phyloP scores from a whole-genome alignment of 2,797 vertebrate species.

The Phylloscopus collybita region DNA sequence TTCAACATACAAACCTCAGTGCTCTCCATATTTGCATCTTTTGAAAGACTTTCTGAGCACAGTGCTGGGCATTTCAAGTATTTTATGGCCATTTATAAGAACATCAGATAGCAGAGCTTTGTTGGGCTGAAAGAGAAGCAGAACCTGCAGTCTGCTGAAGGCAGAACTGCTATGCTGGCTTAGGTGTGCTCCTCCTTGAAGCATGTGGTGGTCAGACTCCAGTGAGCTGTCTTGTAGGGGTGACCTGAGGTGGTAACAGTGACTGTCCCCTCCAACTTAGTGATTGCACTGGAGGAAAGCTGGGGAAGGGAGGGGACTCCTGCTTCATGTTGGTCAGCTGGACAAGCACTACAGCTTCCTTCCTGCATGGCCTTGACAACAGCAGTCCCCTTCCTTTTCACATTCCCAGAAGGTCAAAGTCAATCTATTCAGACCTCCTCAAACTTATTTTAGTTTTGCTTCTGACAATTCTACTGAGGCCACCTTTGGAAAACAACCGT shows the following conservation, averaged over 20 bases:
- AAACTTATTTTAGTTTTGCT: background rate
- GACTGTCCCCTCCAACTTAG: background rate
- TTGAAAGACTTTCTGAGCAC: background rate
- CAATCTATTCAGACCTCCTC: background rate
- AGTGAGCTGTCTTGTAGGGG: background rate
- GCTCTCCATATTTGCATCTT: background rate
- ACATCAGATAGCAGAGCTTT: background rate
- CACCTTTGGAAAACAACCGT: background rate
- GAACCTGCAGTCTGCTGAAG: background rate
- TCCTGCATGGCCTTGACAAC: background rate
- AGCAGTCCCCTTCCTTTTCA: background rate
- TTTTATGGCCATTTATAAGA: background rate
- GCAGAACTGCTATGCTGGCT: background rate
- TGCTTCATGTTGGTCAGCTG: accelerated
- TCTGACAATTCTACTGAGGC: background rate
- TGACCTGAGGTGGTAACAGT: background rate
- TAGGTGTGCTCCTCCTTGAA: background rate
- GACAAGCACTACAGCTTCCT: background rate
- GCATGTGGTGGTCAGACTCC: background rate
- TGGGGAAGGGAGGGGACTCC: background rate
- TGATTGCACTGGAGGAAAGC: background rate
- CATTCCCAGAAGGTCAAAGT: background rate
- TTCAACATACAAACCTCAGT: background rate
- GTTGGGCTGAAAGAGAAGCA: background rate
- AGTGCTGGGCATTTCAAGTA: background rate